A percentile compares a stretch with the other conserved stretches of the same genome.
phyloP scores from a whole-genome alignment of 2,888 invertebrate species.

The Lasioglossum figueresi region DNA sequence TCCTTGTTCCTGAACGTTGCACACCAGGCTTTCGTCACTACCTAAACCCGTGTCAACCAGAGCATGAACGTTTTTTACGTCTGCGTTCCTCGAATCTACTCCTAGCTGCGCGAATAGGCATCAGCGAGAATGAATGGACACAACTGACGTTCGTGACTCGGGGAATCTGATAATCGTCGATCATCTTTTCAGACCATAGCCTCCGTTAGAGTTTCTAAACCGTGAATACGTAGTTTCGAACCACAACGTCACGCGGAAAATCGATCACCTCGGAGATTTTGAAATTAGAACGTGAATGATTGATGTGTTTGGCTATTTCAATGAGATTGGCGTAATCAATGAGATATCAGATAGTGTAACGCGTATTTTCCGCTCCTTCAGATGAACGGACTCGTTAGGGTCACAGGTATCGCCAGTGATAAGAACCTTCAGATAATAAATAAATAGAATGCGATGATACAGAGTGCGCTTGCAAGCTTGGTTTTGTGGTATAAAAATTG shows the following conservation, averaged over 20 bases:
- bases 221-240: background rate
- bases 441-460: background rate
- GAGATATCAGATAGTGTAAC: background rate
- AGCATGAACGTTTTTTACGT: conserved; percentile 59
- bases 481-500: background rate
- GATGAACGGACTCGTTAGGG: background rate
- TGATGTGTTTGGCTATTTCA: background rate
- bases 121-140: background rate
- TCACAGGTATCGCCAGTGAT: background rate
- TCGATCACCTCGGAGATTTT: background rate
- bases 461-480: too few relatives aligned
- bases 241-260: background rate
- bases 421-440: background rate
- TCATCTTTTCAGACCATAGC: background rate
- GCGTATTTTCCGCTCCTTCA: background rate
- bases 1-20: conserved; percentile 64
- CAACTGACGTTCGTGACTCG: background rate
- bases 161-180: background rate
- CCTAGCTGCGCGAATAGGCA: background rate
- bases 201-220: background rate
- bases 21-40: conserved; percentile 55
- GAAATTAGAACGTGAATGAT: background rate
- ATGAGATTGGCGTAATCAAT: background rate
- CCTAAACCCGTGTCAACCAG: conserved; percentile 68
- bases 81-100: background rate